Evolutionary conservation across 2,113 vertebrate genomes (phyloP).

Genomic region (Bubalus kerabau): DNA sequence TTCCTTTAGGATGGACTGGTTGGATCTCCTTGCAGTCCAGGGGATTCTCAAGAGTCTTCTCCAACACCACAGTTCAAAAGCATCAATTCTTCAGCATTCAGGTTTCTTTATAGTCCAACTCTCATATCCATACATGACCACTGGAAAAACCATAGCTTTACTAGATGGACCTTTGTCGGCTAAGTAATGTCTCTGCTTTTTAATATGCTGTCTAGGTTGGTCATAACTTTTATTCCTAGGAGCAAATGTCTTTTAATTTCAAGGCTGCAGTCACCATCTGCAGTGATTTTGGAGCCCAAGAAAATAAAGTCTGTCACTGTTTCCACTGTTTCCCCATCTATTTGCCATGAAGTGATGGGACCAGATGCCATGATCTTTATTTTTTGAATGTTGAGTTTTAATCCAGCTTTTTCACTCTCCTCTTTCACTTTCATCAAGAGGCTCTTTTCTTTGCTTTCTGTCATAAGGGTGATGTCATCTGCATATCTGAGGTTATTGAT

Average conservation of each 20-base stretch:
- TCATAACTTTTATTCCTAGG: neutral
- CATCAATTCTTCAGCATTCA: neutral
- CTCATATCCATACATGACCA: neutral
- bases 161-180: neutral
- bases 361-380: neutral
- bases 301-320: neutral
- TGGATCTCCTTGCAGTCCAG: neutral
- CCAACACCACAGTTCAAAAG: neutral
- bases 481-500: neutral
- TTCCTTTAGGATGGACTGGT: neutral
- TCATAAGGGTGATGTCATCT: neutral
- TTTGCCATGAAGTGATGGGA: neutral
- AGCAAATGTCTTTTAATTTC: neutral
- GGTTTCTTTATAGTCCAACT: neutral
- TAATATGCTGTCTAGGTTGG: neutral
- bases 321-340: neutral
- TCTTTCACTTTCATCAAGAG: neutral
- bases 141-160: neutral
- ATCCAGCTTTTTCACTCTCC: neutral
- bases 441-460: neutral
- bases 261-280: neutral
- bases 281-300: neutral
- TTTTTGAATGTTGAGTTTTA: neutral
- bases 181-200: neutral
- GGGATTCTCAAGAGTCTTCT: neutral